Evolutionary conservation across 35 echinoderm and acorn worm genomes (phyloP).

Genomic region (Chiridota heheva): DNA sequence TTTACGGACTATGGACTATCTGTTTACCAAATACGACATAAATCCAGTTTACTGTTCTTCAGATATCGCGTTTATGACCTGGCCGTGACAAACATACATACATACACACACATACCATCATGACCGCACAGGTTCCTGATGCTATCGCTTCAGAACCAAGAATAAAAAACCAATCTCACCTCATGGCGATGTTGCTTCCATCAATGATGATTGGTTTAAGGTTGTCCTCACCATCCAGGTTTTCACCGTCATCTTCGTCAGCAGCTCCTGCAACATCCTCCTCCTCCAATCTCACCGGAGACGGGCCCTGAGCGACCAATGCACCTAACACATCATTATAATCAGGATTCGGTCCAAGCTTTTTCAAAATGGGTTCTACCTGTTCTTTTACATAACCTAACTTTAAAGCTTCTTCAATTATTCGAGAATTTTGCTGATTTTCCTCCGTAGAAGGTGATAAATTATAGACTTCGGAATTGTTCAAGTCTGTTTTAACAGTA

Average conservation of each 20-base stretch:
- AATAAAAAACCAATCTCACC: slow-evolving; percentile 50
- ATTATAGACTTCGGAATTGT: neutral
- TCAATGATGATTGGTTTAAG: slow-evolving; percentile 93
- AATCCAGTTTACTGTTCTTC: too few species aligned
- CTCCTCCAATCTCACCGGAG: slow-evolving; percentile 1
- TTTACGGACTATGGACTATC: too few species aligned
- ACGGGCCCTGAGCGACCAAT: slow-evolving; percentile 24
- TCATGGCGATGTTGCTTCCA: slow-evolving; percentile 98
- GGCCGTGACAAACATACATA: too few species aligned
- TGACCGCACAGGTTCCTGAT: too few species aligned
- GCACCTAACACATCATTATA: slow-evolving; percentile 51
- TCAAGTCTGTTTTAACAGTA: neutral
- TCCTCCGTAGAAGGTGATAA: neutral
- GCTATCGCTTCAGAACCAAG: too few species aligned
- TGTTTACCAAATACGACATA: too few species aligned
- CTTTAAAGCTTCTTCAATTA: slow-evolving; percentile 17
- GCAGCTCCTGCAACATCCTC: neutral
- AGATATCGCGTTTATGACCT: neutral
- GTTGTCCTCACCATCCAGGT: slow-evolving; percentile 50
- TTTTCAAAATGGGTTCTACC: slow-evolving; percentile 48
- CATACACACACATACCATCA: too few species aligned
- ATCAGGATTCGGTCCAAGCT: slow-evolving; percentile 51
- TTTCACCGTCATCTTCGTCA: slow-evolving; percentile 8
- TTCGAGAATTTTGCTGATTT: neutral
- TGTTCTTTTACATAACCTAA: slow-evolving; percentile 49